Conservation (phyloP, 2,797 vertebrate species). For the Dipus sagitta region DNA sequence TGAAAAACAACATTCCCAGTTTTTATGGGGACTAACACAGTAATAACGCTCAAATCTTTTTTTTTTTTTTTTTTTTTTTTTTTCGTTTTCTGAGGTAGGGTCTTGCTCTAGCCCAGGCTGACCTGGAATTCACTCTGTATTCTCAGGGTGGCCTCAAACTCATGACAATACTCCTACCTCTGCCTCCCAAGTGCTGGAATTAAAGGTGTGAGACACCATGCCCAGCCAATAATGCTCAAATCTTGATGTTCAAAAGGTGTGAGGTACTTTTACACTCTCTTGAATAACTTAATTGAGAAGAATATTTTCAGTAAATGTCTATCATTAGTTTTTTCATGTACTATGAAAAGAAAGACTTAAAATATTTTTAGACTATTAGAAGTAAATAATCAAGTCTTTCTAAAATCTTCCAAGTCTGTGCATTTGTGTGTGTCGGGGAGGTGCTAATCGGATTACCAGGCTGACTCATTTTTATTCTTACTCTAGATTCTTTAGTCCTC, state of each 20-base stretch:
- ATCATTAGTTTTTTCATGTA: constrained; percentile 1
- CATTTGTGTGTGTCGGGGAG: not conserved
- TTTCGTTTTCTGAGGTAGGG: no score
- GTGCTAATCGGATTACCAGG: not conserved
- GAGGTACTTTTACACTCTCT: constrained; percentile 14
- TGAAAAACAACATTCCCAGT: not conserved
- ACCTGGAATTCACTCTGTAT: no score
- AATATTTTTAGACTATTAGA: constrained; percentile 29
- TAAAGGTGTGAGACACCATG: no score
- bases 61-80: no score
- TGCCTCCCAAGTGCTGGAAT: no score
- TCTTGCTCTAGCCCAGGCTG: no score
- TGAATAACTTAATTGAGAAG: not conserved
- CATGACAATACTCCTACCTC: no score
- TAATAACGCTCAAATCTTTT: no score
- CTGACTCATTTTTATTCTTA: constrained; percentile 31
- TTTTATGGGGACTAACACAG: constrained; percentile 17
- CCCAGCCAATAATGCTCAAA: not conserved
- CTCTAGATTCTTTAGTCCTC: constrained; percentile 5
- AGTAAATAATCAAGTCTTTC: constrained; percentile 7
- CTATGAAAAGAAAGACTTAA: not conserved
- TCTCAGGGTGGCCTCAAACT: no score
- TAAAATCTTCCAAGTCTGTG: not conserved
- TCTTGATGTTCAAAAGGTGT: not conserved
- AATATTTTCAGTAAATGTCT: not conserved